Percentiles rank a stretch among this genome's conserved stretches.
phyloP scores from a whole-genome alignment of 1,140 invertebrate species.

The Sitobion miscanthi region DNA sequence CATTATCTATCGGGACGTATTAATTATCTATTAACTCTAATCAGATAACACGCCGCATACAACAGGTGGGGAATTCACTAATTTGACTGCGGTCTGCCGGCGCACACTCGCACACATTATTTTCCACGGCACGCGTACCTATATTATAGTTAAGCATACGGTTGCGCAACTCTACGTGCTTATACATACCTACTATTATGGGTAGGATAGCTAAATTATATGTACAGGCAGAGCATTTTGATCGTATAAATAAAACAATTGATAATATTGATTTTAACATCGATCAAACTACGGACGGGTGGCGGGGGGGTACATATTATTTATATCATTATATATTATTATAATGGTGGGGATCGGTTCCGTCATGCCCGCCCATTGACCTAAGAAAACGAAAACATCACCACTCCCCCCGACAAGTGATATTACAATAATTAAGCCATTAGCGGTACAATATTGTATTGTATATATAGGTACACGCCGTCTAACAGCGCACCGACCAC shows the following conservation, averaged over 20 bases:
- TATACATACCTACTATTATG: neutral
- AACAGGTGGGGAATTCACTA: neutral
- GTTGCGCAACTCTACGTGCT: neutral
- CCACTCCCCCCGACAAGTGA: neutral
- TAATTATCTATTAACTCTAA: neutral
- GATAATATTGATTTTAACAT: slow-evolving; percentile 1
- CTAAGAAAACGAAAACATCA: slow-evolving; percentile 8
- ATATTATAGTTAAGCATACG: neutral
- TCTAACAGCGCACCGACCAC: neutral
- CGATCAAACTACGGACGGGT: neutral
- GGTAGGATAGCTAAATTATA: slow-evolving; percentile 1
- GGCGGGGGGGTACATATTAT: neutral
- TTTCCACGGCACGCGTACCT: neutral
- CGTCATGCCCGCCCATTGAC: slow-evolving; percentile 11
- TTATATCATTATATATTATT: neutral
- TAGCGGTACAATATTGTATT: neutral
- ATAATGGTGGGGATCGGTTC: neutral
- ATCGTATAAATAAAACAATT: neutral
- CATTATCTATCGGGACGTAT: neutral
- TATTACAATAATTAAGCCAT: slow-evolving; percentile 2
- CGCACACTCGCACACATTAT: neutral
- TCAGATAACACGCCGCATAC: neutral
- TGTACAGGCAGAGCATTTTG: neutral
- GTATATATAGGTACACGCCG: neutral
- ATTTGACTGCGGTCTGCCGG: neutral